Conservation (phyloP, 2,797 vertebrate species). For the Scolopax rusticola region DNA sequence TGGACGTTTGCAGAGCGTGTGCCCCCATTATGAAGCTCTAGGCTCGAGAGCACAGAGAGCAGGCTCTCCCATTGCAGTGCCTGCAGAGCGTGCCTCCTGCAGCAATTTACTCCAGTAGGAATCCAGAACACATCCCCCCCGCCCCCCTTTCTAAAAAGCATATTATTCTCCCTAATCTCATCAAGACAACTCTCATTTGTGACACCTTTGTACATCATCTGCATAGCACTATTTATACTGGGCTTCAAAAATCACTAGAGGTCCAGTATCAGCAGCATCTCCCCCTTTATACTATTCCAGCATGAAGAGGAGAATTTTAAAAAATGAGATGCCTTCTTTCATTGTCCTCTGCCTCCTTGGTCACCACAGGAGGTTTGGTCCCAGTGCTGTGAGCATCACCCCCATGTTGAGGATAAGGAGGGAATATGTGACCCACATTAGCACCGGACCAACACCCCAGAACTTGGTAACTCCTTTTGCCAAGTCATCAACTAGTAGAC, state of each 20-base stretch:
- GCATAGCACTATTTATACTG: background rate
- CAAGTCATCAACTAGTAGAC: background rate
- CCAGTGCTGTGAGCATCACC: background rate
- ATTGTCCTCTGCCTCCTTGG: background rate
- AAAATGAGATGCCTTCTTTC: background rate
- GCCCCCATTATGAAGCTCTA: background rate
- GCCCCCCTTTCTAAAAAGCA: background rate
- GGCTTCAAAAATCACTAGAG: background rate
- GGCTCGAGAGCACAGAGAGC: background rate
- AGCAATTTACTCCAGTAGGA: background rate
- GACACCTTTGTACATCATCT: accelerated
- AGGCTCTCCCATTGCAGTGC: background rate
- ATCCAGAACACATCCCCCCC: background rate
- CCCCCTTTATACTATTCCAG: background rate
- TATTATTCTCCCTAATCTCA: background rate
- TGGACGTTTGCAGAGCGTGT: accelerated
- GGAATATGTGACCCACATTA: accelerated
- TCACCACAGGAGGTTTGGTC: too few species aligned
- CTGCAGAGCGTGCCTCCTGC: background rate
- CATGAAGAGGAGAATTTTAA: background rate
- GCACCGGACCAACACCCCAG: too few species aligned
- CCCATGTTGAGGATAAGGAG: accelerated
- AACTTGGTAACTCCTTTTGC: background rate
- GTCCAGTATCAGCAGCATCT: accelerated
- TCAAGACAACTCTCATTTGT: background rate